A percentile compares a stretch with the other conserved stretches of the same genome.
phyloP scores from a whole-genome alignment of 2,113 vertebrate genomes.

The Elachura formosa region DNA sequence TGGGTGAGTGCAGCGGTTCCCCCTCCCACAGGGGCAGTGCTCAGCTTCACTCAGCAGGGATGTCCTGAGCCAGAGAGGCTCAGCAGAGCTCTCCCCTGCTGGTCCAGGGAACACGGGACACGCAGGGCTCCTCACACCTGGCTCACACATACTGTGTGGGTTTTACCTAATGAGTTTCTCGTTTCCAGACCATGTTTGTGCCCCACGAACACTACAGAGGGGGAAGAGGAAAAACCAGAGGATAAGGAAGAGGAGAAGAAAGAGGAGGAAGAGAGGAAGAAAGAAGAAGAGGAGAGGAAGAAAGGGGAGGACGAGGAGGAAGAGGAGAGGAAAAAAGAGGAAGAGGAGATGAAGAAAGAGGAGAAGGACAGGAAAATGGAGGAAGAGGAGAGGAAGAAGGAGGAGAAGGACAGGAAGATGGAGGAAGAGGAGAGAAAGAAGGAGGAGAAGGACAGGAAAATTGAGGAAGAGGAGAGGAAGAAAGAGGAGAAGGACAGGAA shows the following conservation, averaged over 20 bases:
- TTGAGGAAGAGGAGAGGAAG: accelerated
- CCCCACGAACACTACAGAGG: constrained; percentile 38
- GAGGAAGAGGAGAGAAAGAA: accelerated
- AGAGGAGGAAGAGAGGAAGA: background rate
- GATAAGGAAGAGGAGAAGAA: background rate
- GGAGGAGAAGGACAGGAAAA: accelerated
- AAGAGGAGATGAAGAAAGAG: accelerated
- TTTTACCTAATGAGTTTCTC: background rate
- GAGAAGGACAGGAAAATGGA: accelerated
- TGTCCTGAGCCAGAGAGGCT: accelerated
- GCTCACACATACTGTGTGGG: accelerated
- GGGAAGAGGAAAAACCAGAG: background rate
- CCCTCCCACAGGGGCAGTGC: accelerated
- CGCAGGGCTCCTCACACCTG: too few relatives aligned
- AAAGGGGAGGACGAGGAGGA: background rate
- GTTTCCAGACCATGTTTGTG: constrained; percentile 50
- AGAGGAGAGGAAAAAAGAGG: background rate
- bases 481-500: background rate
- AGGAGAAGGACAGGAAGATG: accelerated
- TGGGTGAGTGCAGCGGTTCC: background rate
- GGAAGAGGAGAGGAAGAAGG: accelerated
- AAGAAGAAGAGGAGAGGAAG: background rate
- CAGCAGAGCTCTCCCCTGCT: background rate
- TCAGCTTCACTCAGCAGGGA: accelerated
- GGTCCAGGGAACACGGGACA: background rate